These are phyloP conservation scores for Heliornis fulica DNA, from an alignment of 2,113 vertebrate species.

Conservation along the genomic window DNA sequence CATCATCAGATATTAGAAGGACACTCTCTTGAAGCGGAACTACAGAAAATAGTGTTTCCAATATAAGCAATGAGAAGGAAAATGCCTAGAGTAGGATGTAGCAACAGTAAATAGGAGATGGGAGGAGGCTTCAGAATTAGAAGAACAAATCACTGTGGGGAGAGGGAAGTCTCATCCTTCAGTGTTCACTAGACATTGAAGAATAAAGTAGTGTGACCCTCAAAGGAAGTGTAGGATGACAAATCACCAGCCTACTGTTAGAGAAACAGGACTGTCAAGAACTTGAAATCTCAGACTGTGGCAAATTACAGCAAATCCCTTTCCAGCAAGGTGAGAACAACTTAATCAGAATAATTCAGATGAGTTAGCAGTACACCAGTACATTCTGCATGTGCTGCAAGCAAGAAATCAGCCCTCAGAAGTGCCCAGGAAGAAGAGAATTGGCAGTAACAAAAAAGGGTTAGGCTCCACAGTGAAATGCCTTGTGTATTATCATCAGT, in stretches of 20 bases:
- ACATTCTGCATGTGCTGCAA: neutral
- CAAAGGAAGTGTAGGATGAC: neutral
- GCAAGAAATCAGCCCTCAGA: neutral
- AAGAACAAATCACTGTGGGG: neutral
- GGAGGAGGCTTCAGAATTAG: neutral
- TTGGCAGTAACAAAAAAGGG: neutral
- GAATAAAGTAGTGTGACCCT: neutral
- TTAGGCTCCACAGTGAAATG: neutral
- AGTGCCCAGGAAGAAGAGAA: neutral
- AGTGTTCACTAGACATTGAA: neutral
- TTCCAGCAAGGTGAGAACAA: slow-evolving; percentile 9
- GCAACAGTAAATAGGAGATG: neutral
- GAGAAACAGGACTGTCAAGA: neutral
- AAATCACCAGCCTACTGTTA: neutral
- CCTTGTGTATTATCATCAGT: neutral
- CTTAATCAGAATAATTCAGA: neutral
- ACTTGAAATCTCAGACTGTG: neutral
- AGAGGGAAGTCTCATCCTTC: neutral
- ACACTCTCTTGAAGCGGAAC: neutral
- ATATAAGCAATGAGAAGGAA: neutral
- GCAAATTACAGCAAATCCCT: neutral
- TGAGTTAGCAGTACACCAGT: neutral
- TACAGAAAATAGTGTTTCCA: neutral
- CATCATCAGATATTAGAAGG: neutral
- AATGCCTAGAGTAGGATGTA: neutral